These are phyloP conservation scores for Apus apus DNA, from an alignment of 2,113 vertebrate genomes.

Conservation along the genomic window DNA sequence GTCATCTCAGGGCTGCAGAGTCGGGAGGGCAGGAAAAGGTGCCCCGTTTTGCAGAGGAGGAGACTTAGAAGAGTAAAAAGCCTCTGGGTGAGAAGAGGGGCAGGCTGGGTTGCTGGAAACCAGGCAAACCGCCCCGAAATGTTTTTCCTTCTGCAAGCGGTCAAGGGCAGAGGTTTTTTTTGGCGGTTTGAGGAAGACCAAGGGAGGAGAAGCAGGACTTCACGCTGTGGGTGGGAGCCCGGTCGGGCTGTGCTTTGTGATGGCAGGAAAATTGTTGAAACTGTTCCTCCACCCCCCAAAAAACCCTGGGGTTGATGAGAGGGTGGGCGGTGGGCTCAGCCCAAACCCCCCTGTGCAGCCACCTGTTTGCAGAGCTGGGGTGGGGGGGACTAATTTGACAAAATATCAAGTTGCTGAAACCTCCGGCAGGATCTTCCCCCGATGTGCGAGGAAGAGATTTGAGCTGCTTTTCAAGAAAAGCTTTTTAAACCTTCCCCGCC, in stretches of 20 bases:
- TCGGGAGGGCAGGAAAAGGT: not conserved
- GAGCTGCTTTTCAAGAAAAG: not conserved
- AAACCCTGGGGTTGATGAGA: not conserved
- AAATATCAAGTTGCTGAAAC: accelerated
- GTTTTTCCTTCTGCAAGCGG: not conserved
- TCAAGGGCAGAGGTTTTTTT: conserved; percentile 7
- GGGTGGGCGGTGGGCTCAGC: not conserved
- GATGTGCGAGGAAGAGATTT: not conserved
- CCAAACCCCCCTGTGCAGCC: too few relatives aligned
- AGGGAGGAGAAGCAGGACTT: not conserved
- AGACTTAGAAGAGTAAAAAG: too few relatives aligned
- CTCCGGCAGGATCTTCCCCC: not conserved
- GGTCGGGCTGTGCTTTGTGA: not conserved
- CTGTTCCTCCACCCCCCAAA: not conserved
- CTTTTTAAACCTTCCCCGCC: not conserved
- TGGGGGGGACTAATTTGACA: too few relatives aligned
- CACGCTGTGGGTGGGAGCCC: accelerated
- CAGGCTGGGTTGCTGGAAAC: not conserved
- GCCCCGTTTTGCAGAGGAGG: not conserved
- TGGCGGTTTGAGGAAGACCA: not conserved
- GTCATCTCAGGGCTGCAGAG: not conserved
- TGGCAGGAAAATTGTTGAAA: not conserved
- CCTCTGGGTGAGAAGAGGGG: not conserved
- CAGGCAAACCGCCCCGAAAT: not conserved
- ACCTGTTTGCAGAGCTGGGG: accelerated